Percentiles rank a stretch among this genome's conserved stretches.
phyloP scores from a whole-genome alignment of 2,888 invertebrate genomes.

The Nudaria mundana region DNA sequence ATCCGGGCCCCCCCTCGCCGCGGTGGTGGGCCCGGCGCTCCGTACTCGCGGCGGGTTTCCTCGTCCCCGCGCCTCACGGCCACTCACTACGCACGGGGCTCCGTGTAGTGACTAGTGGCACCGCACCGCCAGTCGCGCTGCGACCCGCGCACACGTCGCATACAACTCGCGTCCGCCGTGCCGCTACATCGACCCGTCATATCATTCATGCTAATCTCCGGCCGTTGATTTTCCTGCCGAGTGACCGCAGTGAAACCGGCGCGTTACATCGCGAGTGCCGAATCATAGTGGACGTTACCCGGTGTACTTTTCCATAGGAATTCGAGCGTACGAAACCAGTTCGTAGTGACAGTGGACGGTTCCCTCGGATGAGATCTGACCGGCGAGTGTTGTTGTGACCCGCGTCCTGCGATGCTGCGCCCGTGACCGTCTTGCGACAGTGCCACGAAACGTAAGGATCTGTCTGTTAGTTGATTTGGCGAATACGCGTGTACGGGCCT shows the following conservation, averaged over 20 bases:
- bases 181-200: conserved; percentile 52
- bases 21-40: conserved; percentile 61
- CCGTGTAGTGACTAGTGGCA: conserved; percentile 77
- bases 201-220: conserved; percentile 76
- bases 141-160: conserved; percentile 75
- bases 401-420: conserved; percentile 76
- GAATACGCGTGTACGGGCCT: conserved; percentile 64
- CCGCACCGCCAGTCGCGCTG: conserved; percentile 75
- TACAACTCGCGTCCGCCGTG: conserved; percentile 34
- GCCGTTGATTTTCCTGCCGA: conserved; percentile 72
- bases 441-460: conserved; percentile 80
- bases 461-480: conserved; percentile 70
- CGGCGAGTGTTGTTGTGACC: conserved; percentile 60
- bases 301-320: conserved; percentile 72
- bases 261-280: conserved; percentile 71
- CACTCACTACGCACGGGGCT: conserved; percentile 79
- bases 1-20: conserved; percentile 56
- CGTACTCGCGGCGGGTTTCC: conserved; percentile 80
- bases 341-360: conserved; percentile 58
- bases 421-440: conserved; percentile 78
- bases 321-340: conserved; percentile 64
- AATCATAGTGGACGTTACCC: conserved; percentile 68
- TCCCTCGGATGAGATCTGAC: conserved; percentile 65
- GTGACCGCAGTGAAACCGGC: conserved; percentile 65
- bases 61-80: conserved; percentile 81